Percentiles rank a stretch among this genome's conserved stretches.
These are phyloP conservation scores for Litocranius walleri DNA, from an alignment of 2,113 vertebrate species.

Conservation along the genomic window DNA sequence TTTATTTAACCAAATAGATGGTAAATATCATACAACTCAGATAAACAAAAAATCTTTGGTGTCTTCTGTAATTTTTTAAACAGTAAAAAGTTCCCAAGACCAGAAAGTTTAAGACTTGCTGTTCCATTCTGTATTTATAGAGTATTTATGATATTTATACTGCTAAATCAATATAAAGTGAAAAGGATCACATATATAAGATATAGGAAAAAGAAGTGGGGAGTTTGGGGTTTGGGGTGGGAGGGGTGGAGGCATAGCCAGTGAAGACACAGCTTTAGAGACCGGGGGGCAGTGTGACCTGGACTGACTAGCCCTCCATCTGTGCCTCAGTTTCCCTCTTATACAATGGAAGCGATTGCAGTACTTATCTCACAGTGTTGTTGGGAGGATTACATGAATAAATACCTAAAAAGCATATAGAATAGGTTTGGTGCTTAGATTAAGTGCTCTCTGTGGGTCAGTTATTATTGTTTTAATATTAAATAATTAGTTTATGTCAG, in stretches of 20 bases:
- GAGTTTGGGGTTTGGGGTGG: background rate
- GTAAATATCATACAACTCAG: background rate
- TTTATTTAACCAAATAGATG: background rate
- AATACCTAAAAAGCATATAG: background rate
- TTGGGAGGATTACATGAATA: background rate
- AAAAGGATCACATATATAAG: background rate
- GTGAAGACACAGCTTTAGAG: background rate
- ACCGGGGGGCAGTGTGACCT: background rate
- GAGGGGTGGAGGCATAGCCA: background rate
- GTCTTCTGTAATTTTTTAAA: background rate
- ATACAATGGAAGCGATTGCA: background rate
- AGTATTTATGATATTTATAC: background rate
- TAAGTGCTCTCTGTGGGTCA: background rate
- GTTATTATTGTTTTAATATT: constrained; percentile 1
- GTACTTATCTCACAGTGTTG: background rate
- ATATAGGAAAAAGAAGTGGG: background rate
- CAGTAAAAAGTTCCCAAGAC: background rate
- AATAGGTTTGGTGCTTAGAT: background rate
- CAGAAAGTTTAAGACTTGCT: background rate
- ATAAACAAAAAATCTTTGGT: background rate
- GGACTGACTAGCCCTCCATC: background rate
- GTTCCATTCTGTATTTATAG: background rate
- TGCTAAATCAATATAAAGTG: background rate
- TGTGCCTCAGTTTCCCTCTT: background rate
- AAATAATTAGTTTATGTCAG: background rate